Evolutionary conservation across 1,140 invertebrate genomes (phyloP).

Genomic region (Augochlora pura): DNA sequence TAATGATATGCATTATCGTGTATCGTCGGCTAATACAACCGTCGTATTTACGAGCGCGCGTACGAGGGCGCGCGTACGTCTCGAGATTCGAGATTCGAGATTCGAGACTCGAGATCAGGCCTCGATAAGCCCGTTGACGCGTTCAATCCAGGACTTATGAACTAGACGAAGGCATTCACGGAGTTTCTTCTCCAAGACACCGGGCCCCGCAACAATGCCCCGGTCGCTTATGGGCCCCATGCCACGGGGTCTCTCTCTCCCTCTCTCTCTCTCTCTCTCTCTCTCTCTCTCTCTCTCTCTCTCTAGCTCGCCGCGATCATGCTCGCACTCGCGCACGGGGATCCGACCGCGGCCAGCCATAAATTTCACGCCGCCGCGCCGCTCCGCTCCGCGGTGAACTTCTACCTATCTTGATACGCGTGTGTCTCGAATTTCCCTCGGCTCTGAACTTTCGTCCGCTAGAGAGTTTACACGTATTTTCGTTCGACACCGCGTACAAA

Average conservation of each 20-base stretch:
- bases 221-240: too few relatives aligned
- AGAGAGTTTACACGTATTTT: conserved; percentile 40
- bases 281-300: neutral
- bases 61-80: neutral
- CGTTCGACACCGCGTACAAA: conserved; percentile 46
- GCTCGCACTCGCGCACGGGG: neutral
- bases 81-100: too few relatives aligned
- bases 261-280: too few relatives aligned
- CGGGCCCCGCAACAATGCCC: conserved; percentile 16
- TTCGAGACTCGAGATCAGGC: neutral
- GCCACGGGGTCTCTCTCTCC: too few relatives aligned
- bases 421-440: conserved; percentile 46
- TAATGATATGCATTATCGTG: conserved; percentile 42
- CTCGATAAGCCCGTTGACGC: conserved; percentile 41
- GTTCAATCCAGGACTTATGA: conserved; percentile 34
- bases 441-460: conserved; percentile 39
- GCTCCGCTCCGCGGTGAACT: conserved; percentile 20
- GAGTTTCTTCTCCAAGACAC: neutral
- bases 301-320: conserved; percentile 1
- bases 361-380: conserved; percentile 17
- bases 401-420: conserved; percentile 34
- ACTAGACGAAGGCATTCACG: conserved; percentile 16
- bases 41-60: conserved; percentile 18
- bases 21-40: conserved; percentile 15
- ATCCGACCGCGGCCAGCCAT: conserved; percentile 4